A percentile compares a stretch with the other conserved stretches of the same genome.
Conservation (phyloP, 2,888 invertebrate genomes). For the Volucella inflata region DNA sequence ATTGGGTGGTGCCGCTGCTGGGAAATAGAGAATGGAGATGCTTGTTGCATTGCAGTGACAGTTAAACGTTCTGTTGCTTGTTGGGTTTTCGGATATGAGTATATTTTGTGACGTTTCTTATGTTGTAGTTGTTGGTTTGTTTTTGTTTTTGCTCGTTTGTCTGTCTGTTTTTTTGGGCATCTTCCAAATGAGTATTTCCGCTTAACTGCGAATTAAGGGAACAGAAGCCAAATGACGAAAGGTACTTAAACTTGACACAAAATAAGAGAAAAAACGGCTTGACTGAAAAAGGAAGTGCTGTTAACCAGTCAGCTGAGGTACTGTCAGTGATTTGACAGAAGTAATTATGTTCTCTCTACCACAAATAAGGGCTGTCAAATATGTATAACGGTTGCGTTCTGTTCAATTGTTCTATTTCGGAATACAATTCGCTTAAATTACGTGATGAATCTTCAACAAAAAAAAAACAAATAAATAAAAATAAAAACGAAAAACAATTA, state of each 20-base stretch:
- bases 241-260: constrained; percentile 45
- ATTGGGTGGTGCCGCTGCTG: constrained; percentile 35
- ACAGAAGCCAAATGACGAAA: constrained; percentile 32
- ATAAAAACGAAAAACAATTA: constrained; percentile 21
- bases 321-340: constrained; percentile 42
- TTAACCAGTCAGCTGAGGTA: neutral
- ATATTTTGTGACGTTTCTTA: constrained; percentile 21
- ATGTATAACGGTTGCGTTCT: constrained; percentile 52
- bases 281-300: constrained; percentile 49
- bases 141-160: constrained; percentile 24
- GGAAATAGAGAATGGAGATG: constrained; percentile 18
- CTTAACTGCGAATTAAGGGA: constrained; percentile 59
- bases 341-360: constrained; percentile 12
- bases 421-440: neutral
- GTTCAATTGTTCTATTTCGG: neutral
- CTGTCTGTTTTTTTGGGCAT: constrained; percentile 32
- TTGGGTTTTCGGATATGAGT: constrained; percentile 42
- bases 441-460: constrained; percentile 18
- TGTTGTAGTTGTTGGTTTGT: constrained; percentile 37
- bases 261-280: constrained; percentile 13
- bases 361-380: constrained; percentile 52
- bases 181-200: constrained; percentile 69
- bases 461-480: neutral
- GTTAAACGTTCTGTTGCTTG: constrained; percentile 72
- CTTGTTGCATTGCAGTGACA: constrained; percentile 61